Conservation (phyloP, 1,140 invertebrate species). For the Philaenus spumarius region DNA sequence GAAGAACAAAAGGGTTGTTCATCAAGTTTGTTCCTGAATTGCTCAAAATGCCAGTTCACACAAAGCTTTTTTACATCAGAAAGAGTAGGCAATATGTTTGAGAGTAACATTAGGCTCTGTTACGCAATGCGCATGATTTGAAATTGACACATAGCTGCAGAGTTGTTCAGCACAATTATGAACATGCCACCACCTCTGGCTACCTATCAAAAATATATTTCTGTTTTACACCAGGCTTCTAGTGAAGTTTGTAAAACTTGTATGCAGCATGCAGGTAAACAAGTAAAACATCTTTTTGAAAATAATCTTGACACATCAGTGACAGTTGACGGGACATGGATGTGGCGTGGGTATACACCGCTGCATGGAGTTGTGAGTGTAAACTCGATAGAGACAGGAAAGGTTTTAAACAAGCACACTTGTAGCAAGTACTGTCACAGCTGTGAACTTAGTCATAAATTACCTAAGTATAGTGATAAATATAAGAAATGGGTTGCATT, state of each 20-base stretch:
- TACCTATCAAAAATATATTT: neutral
- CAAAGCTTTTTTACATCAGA: neutral
- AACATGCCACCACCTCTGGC: neutral
- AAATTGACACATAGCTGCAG: neutral
- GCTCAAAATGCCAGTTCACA: neutral
- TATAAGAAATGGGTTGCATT: neutral
- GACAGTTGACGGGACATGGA: neutral
- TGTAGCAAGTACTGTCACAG: neutral
- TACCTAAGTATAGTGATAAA: too few relatives aligned
- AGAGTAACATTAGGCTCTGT: neutral
- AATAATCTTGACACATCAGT: constrained; percentile 1
- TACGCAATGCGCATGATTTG: neutral
- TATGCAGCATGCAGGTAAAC: neutral
- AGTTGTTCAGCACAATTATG: neutral
- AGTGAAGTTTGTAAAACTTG: neutral
- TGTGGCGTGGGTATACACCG: neutral
- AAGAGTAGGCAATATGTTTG: neutral
- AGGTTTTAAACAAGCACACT: neutral
- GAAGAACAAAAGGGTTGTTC: neutral
- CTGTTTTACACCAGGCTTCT: neutral
- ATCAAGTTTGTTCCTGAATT: neutral
- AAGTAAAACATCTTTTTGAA: neutral
- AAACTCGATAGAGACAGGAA: neutral
- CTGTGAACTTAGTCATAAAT: neutral
- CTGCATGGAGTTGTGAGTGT: neutral